Percentiles rank a stretch among this genome's conserved stretches.
Conservation (phyloP, 2,797 vertebrate species). For the Falco cherrug region DNA sequence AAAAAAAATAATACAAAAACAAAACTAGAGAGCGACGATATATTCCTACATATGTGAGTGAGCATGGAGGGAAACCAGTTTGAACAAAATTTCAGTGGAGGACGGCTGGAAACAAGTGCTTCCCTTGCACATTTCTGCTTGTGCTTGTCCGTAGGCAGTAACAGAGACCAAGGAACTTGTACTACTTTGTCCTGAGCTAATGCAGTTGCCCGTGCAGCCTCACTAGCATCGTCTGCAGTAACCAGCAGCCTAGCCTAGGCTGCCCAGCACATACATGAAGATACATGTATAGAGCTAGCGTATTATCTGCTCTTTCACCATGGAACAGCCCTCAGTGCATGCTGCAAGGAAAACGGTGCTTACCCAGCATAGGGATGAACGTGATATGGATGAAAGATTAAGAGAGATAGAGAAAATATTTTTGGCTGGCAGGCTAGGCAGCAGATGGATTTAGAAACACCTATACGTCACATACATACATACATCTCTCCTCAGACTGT, state of each 20-base stretch:
- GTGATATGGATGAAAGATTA: not conserved
- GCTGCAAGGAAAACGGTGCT: not conserved
- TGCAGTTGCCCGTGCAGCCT: not conserved
- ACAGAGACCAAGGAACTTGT: not conserved
- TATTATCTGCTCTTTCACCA: not conserved
- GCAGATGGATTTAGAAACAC: not conserved
- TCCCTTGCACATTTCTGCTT: not conserved
- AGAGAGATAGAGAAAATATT: not conserved
- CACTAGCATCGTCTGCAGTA: too few species aligned
- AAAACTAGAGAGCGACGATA: not conserved
- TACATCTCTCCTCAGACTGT: not conserved
- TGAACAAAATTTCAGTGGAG: not conserved
- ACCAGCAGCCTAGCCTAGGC: not conserved
- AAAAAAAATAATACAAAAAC: not conserved
- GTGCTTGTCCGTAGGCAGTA: not conserved
- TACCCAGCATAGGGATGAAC: not conserved
- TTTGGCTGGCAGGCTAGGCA: not conserved
- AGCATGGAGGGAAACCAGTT: not conserved
- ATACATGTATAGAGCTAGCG: fast-evolving
- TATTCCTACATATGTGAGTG: fast-evolving
- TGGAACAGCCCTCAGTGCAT: not conserved
- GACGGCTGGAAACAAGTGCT: fast-evolving
- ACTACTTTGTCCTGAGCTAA: not conserved
- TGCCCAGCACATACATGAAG: not conserved
- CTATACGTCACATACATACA: not conserved